phyloP scores from a whole-genome alignment of 2,888 invertebrate genomes.

The Plusia festucae region DNA sequence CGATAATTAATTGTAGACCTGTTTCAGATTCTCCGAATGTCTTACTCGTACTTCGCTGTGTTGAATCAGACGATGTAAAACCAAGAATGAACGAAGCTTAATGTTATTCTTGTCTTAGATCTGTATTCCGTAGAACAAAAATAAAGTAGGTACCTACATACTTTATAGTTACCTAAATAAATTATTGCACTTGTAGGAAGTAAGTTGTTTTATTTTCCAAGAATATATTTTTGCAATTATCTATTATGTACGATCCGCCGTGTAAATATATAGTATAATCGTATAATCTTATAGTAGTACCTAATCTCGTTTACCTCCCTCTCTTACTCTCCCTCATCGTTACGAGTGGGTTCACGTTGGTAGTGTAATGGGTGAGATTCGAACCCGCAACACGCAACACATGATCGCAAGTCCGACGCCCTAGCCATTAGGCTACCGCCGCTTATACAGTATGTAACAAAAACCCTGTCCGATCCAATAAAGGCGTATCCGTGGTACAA shows the following conservation, averaged over 20 bases:
- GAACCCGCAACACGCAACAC: too few relatives aligned
- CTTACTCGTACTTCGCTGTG: slow-evolving; percentile 82
- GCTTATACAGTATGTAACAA: too few relatives aligned
- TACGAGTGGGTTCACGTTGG: too few relatives aligned
- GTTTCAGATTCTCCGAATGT: slow-evolving; percentile 80
- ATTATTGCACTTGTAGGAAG: background rate
- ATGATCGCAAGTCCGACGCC: too few relatives aligned
- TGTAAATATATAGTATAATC: too few relatives aligned
- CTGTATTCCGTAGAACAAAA: background rate
- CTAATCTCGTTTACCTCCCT: too few relatives aligned
- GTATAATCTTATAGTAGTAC: too few relatives aligned
- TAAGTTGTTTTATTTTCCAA: background rate
- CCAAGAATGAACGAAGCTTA: background rate
- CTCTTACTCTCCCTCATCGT: too few relatives aligned
- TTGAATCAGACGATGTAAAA: slow-evolving; percentile 68
- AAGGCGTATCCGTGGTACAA: too few relatives aligned
- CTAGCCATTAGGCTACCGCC: too few relatives aligned
- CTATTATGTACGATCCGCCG: background rate
- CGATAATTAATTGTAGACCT: background rate
- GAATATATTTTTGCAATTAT: background rate
- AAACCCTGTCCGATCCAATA: too few relatives aligned
- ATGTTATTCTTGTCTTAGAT: background rate
- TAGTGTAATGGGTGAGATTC: too few relatives aligned
- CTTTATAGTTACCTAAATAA: background rate
- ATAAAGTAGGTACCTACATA: background rate